Base-by-base conservation (phyloP, 2,113 vertebrate genomes). In the Aptenodytes forsteri region DNA sequence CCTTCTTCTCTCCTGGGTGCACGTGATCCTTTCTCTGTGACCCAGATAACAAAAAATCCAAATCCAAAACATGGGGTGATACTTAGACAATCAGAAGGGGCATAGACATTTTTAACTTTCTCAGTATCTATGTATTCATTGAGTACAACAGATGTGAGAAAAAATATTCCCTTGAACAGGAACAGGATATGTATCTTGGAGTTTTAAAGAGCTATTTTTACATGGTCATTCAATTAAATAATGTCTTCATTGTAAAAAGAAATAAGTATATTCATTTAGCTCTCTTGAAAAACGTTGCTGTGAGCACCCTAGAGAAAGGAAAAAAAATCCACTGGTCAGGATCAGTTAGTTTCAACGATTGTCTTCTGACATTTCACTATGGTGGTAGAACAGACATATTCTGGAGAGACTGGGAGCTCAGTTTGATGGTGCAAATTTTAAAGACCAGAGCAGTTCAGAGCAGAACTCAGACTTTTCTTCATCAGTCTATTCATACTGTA, bases 31-130 rank as follows among this genome's bases (percentile, higher is more conserved):
- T 96, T 82, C 54, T 91, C 71, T 92, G 70, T 89, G 49, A 95
- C 82, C 58, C 71, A 96, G 87, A 96, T 96, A 89, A 93, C 65
- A 91, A 91, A 94, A 95, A 87, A 67, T 69, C 78, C 87, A 93
- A 97, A 95, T 94, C 84, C 91, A 91, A 96, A 95, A 90, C 78
- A 83, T 64, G 54, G 20, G 91, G 58, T 95, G 84, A 94, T 84
- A 93, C 69, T 47, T 89, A 59, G 80, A 82, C 58, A 91, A 89
- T 96, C 80, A 94, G 65, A 93, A 82, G 27, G 61, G 34, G 21
- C 59, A 84, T 5, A 79, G 65, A 56, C 30, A 54, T 78, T 87
- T 91, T 84, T 81, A 86, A 89, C 91, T 92, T 91, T 76, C 69
- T 84, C 32, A 18, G 32, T 72, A 54, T 87, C 77, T 61, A 29